Base-by-base conservation (phyloP, 2,888 invertebrate genomes). In the Dolichopus griseipennis region DNA sequence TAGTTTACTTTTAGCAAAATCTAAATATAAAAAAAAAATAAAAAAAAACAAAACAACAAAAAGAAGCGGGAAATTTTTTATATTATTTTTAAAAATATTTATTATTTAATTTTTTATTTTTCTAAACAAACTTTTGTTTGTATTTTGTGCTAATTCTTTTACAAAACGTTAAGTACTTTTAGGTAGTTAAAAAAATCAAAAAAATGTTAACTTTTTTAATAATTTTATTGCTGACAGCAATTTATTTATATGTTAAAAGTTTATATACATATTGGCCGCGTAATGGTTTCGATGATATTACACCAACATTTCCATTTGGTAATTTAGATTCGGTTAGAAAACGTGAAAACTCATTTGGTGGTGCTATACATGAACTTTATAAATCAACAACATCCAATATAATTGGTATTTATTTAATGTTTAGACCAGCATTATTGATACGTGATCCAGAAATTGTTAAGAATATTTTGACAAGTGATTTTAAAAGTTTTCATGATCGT, bases 261-360 rank as follows among this genome's bases (percentile, higher is more conserved):
- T 22, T 64, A 22, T 81, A 78, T 15, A 75, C 73, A 1, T 76
- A 87, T 74, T 90, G 90, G 90, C 78, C 83, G 61, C 83, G 82
- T 66, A 83, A 80, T 73, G 85, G 85, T 12, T 84, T 90, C 8
- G 79, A 81, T 0, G 84, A 84, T 43, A 83, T 86, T 0, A 76
- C 81, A n/a, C 85, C 87, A 0, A 75, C 76, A n/a, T 85, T 88
- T 70, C 86, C 88, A 0, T 88, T 87, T 73, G 90, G 90, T 0
- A 85, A 87, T 70, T 79, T 89, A 72, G 80, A 80, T 61, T 79
- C 83, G 33, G 85, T 88, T 9, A 81, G 86, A 3, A 82, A 83
- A 66, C 80, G 85, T 41, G 82, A 84, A 72, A 80, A 83, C 52
- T 85, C 87, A 70, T 85, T 90, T 75, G 87, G 87, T 34, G 83